These are phyloP conservation scores for Neoascia interrupta DNA, from an alignment of 2,888 invertebrate species.

Conservation along the genomic window DNA sequence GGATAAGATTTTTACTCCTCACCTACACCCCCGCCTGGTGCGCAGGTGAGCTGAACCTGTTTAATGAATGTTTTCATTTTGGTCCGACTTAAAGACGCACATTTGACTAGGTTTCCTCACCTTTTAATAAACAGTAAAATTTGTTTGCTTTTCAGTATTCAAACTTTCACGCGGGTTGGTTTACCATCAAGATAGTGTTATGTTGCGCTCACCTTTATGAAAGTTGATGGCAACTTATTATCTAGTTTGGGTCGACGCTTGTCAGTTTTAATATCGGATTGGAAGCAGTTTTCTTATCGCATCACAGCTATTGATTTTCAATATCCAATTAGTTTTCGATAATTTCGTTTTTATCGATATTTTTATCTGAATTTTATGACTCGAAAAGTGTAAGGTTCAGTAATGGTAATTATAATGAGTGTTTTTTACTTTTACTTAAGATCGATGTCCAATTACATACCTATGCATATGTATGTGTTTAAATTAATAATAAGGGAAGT, in stretches of 20 bases:
- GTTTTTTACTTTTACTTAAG: too few relatives aligned
- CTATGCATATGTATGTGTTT: too few relatives aligned
- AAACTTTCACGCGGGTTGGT: conserved; percentile 26
- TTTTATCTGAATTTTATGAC: background rate
- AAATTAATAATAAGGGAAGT: too few relatives aligned
- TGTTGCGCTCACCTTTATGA: background rate
- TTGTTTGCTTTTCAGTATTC: conserved; percentile 12
- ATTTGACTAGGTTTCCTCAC: conserved; percentile 8
- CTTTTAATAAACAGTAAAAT: conserved; percentile 6
- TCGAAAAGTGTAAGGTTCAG: background rate
- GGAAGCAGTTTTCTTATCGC: conserved; percentile 18
- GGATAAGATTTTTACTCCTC: conserved; percentile 11
- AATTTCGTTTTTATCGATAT: background rate
- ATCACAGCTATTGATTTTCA: conserved; percentile 1
- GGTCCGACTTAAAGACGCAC: background rate
- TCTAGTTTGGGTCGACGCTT: conserved; percentile 1
- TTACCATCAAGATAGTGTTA: background rate
- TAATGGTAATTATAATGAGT: too few relatives aligned
- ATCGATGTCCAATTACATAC: too few relatives aligned
- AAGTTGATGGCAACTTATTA: conserved; percentile 24
- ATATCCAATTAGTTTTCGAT: conserved; percentile 11
- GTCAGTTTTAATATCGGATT: conserved; percentile 1
- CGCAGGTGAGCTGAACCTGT: conserved; percentile 27
- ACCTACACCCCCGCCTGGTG: conserved; percentile 9
- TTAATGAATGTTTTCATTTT: background rate